Evolutionary conservation across 1,140 invertebrate species (phyloP), one percentile per base, ranked within the genome.

Genomic region (Cephus cinctus): DNA sequence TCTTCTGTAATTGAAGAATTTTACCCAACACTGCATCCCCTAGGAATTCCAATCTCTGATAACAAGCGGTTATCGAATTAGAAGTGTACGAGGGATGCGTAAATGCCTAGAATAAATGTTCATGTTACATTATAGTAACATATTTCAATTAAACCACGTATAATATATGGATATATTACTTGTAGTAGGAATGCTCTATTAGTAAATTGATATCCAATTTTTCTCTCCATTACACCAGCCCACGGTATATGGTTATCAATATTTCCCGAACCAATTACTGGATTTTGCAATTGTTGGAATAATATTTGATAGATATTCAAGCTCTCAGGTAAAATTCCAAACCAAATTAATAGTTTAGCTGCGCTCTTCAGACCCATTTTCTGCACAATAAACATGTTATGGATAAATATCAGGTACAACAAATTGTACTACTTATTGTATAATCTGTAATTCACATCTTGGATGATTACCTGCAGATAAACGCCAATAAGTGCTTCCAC

Each of bases 41-140:
- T 3, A 98, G 78, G 71, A 98, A 98, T 73, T 98, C 96, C 5
- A 98, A 71, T 35, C 95, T 81, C 68, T 98, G 92, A 74, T 98
- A 98, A 65, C 91, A 94, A 56, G 89, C 86, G 0, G 94, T 97
- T 14, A 92, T 68, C 4, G 82, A 81, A 71, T 97, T 96, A 6
- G 85, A 83, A 35, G 85, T 84, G 76, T 90, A 96, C 0, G 93
- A 95, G 0, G 95, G 86, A 79, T 98, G 96, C 0, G 94, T 95
- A 54, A 98, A 82, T 0, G 95, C 90, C 82, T 97, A 85, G 20
- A 91, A 67, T 9, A 90, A 65, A 47, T 18, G 18, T 43, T 22
- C 6, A n/a, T n/a, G n/a, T n/a, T n/a, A n/a, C n/a, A n/a, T n/a
- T n/a, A 45, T 45, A 19, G 36, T 44, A 12, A 48, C 22, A 47